These are phyloP conservation scores for Aulostomus chinensis DNA, from an alignment of 2,797 vertebrate species.

Conservation along the genomic window DNA sequence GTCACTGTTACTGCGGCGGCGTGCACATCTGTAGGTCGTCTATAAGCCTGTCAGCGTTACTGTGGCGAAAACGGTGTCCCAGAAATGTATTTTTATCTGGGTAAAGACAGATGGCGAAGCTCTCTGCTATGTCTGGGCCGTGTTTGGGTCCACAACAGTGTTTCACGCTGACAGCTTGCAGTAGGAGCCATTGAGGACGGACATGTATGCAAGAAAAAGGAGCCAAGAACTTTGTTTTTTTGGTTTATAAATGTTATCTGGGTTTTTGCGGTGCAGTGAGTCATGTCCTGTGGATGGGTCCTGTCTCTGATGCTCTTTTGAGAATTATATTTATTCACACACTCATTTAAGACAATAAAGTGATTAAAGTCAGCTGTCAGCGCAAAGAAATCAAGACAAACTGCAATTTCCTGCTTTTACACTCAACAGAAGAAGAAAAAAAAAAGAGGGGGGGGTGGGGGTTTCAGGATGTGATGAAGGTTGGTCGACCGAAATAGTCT, in stretches of 20 bases:
- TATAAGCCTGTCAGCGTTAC: too few species aligned
- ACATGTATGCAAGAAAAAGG: conserved; percentile 30
- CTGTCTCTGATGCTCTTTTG: conserved; percentile 27
- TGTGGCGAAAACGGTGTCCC: conserved; percentile 15
- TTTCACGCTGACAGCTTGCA: conserved; percentile 30
- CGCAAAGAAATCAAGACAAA: conserved; percentile 16
- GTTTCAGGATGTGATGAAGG: conserved; percentile 50
- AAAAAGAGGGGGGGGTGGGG: too few species aligned
- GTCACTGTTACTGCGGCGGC: conserved; percentile 14
- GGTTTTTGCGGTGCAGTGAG: conserved; percentile 44
- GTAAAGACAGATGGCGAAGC: conserved; percentile 32
- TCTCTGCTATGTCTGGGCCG: conserved; percentile 38
- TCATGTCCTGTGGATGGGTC: conserved; percentile 48
- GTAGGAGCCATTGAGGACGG: conserved; percentile 23
- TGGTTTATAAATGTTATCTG: conserved; percentile 12
- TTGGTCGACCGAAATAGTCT: conserved; percentile 44
- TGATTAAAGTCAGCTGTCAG: neutral
- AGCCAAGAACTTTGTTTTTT: too few species aligned
- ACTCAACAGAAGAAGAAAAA: conserved; percentile 35
- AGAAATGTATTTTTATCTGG: conserved; percentile 49
- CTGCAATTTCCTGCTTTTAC: conserved; percentile 48
- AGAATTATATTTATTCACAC: neutral
- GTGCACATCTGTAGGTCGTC: conserved; percentile 48
- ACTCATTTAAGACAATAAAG: conserved; percentile 3
- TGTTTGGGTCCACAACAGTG: conserved; percentile 34